Evolutionary conservation across 2,888 invertebrate genomes (phyloP), one percentile per base, ranked within the genome.

Genomic region (Mythimna lalbum): DNA sequence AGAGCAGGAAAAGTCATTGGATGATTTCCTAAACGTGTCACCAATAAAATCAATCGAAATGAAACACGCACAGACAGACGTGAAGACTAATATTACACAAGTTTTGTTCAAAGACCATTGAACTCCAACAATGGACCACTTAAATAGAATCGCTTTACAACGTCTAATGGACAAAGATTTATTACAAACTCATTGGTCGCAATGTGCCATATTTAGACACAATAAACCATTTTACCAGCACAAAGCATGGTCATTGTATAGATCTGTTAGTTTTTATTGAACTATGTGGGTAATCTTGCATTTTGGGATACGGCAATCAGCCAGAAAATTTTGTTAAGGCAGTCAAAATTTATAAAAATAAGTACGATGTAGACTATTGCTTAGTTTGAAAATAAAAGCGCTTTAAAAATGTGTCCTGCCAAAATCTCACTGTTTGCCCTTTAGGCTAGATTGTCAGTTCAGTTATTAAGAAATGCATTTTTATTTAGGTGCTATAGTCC

Each of bases 51-150:
- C 31, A 33, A 74, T 69, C 19, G n/a, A 55, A 57, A 52, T 61
- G 17, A 43, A 39, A 73, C n/a, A 68, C 53, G 57, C 57, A n/a
- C n/a, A 63, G 39, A 59, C 21, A 73, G 59, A 72, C 63, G 19
- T 65, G 27, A 49, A 47, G 39, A 69, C 52, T 56, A 50, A 61
- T 67, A 67, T 68, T 50, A 69, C 53, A 70, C 47, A 56, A 78
- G 39, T 64, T 74, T 63, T 77, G 61, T 85, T 85, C 69, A 79
- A 68, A 85, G 84, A 85, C 73, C 83, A 71, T 75, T 81, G 85
- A 84, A 83, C 83, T 80, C 66, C 61, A 81, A 85, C 84, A 84
- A 84, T 81, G 49, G 69, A 36, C 65, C 64, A 75, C 69, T 85
- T 81, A 75, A 76, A 81, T 70, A 77, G 73, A 73, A 73, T 62